Base-by-base conservation (phyloP, 2,113 vertebrate genomes). In the Nematolebias whitei region DNA sequence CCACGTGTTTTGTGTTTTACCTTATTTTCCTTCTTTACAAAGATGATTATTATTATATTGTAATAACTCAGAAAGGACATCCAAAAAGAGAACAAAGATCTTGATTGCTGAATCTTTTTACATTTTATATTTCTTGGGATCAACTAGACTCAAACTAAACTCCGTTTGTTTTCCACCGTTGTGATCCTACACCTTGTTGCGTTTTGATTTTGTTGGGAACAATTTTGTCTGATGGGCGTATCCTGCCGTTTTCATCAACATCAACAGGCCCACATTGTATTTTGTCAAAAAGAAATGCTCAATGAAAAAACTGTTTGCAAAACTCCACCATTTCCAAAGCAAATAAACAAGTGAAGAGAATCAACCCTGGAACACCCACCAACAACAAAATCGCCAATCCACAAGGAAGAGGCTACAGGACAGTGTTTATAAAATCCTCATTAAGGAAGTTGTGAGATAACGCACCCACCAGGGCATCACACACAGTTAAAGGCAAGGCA, bases 381-480 rank as follows among this genome's bases (percentile, higher is more conserved):
- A 89, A 90, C 32, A 89, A 91, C 86, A 91, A 91, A 87, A 95
- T 93, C 91, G 90, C 86, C 76, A 90, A 88, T 92, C 94, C 92
- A 95, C 94, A 93, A 87, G 87, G 86, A 91, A 91, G 84, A 88
- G 79, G 80, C 86, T 92, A 89, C 92, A 92, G 92, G 90, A 95
- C 85, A 61, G 93, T 99, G 96, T 99, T 99, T 99, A 99, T 94
- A 97, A 96, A 96, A 94, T 81, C 92, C 97, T 99, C 96, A 98
- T 99, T 99, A 99, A 96, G 94, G 94, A 93, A 95, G 93, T 93
- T 92, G 93, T 57, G 77, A 95, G 97, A 98, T 97, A 98, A 95
- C 79, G 78, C 76, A 80, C 79, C 82, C 66, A 77, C 83, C 81
- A 73, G 93, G 91, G 80, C 85, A 86, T 85, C 84, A 78, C 87